Evolutionary conservation across 2,888 invertebrate species (phyloP).

Genomic region (Apotomis betuletana): DNA sequence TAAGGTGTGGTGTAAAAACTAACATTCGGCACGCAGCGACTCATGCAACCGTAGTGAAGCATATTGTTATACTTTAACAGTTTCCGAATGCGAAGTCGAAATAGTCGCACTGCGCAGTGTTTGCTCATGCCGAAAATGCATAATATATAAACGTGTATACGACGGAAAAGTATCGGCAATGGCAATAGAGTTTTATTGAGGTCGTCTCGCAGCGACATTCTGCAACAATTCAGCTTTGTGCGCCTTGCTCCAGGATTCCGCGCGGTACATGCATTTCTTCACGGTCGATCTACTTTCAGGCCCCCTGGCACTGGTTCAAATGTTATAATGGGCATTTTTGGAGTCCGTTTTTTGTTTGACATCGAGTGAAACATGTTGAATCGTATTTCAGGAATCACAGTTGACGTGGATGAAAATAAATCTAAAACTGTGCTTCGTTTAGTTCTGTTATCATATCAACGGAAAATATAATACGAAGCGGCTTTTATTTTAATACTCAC

Average conservation of each 20-base stretch:
- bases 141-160: slow-evolving; percentile 42
- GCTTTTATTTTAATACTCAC: too few relatives aligned
- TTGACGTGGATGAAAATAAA: not conserved
- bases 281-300: slow-evolving; percentile 55
- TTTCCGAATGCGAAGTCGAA: slow-evolving; percentile 51
- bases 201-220: slow-evolving; percentile 51
- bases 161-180: slow-evolving; percentile 40
- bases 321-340: slow-evolving; percentile 34
- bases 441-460: too few relatives aligned
- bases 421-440: not conserved
- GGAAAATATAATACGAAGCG: too few relatives aligned
- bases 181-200: slow-evolving; percentile 62
- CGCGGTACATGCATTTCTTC: slow-evolving; percentile 61
- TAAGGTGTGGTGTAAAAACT: not conserved
- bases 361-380: not conserved
- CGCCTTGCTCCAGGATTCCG: slow-evolving; percentile 51
- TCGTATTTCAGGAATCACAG: slow-evolving; percentile 1
- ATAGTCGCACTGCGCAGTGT: slow-evolving; percentile 54
- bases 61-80: slow-evolving; percentile 46
- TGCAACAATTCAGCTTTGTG: slow-evolving; percentile 57
- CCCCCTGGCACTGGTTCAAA: slow-evolving; percentile 42
- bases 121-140: slow-evolving; percentile 63
- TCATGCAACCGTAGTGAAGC: slow-evolving; percentile 26
- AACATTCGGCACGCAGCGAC: slow-evolving; percentile 8
- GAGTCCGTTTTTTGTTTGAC: slow-evolving; percentile 21